Evolutionary conservation across 2,797 vertebrate species (phyloP).

Genomic region (Nothura maculosa): DNA sequence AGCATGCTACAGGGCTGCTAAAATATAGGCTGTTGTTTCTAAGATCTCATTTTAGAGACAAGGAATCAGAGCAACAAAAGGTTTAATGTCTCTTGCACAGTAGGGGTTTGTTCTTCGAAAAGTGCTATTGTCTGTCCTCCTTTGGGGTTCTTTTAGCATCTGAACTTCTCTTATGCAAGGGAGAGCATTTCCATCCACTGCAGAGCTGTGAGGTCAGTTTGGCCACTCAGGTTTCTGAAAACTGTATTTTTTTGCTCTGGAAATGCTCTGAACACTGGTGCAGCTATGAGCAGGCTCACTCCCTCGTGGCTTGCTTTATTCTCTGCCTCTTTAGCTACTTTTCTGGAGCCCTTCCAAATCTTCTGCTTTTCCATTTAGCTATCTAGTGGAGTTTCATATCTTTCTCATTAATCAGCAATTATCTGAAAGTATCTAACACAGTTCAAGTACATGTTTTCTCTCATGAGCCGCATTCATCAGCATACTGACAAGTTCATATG

Average conservation of each 20-base stretch:
- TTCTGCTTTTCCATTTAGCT: neutral
- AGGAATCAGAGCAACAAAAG: neutral
- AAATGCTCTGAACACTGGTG: neutral
- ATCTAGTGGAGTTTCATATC: neutral
- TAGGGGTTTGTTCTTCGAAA: too few relatives aligned
- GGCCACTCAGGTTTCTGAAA: neutral
- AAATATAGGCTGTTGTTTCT: neutral
- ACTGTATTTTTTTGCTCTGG: neutral
- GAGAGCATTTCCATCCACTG: accelerated
- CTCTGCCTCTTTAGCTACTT: neutral
- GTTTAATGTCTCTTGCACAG: neutral
- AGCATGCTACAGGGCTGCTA: neutral
- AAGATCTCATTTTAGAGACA: neutral
- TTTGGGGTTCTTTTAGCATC: neutral
- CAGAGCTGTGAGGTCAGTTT: accelerated
- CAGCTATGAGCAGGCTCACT: neutral
- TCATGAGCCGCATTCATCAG: neutral
- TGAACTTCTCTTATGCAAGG: neutral
- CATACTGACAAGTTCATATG: neutral
- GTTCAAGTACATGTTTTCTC: neutral
- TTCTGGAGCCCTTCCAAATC: neutral
- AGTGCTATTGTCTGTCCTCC: neutral
- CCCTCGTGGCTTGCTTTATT: neutral
- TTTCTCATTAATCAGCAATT: neutral
- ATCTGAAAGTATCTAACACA: neutral